Conservation (phyloP, 2,797 vertebrate species). For the Alosa sapidissima region DNA sequence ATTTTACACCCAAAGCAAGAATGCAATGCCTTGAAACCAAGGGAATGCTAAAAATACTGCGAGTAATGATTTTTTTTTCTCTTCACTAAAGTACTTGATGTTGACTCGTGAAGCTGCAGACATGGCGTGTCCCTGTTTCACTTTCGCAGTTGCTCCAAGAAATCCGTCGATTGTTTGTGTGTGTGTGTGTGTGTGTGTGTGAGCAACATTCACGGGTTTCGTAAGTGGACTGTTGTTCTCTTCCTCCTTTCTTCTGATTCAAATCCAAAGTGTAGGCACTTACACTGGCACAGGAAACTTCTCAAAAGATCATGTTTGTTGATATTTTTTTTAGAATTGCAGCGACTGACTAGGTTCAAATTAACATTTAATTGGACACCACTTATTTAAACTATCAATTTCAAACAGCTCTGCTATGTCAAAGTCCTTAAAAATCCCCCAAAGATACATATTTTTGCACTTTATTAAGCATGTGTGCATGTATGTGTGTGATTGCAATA, state of each 20-base stretch:
- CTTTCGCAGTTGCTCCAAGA: constrained; percentile 44
- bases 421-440: background rate
- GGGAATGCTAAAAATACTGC: constrained; percentile 81
- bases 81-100: constrained; percentile 64
- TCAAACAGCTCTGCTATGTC: constrained; percentile 37
- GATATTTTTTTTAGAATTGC: background rate
- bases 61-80: constrained; percentile 63
- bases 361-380: constrained; percentile 20
- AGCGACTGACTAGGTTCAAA: constrained; percentile 46
- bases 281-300: constrained; percentile 72
- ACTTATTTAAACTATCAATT: constrained; percentile 43
- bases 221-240: constrained; percentile 43
- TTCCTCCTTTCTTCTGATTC: constrained; percentile 59
- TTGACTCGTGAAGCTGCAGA: constrained; percentile 72
- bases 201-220: constrained; percentile 44
- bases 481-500: background rate
- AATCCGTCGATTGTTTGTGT: constrained; percentile 39
- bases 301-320: constrained; percentile 30
- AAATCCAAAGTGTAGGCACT: constrained; percentile 80
- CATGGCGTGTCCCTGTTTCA: constrained; percentile 60
- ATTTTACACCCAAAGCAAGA: constrained; percentile 83
- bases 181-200: background rate
- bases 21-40: constrained; percentile 77
- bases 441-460: constrained; percentile 67
- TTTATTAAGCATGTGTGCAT: constrained; percentile 73